phyloP scores from a whole-genome alignment of 2,888 invertebrate genomes.

The Epistrophe grossulariae region DNA sequence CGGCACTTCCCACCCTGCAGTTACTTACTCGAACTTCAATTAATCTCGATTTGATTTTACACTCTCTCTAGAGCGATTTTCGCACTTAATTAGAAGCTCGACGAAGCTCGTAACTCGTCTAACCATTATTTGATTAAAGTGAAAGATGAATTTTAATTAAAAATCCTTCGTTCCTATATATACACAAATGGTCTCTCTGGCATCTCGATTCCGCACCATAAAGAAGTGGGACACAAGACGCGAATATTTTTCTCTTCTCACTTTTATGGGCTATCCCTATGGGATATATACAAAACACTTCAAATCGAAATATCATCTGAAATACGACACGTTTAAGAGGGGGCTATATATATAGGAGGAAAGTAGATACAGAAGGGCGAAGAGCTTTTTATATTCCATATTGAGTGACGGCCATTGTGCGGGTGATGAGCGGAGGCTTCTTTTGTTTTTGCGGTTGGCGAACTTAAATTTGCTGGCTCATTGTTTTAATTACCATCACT shows the following conservation, averaged over 20 bases:
- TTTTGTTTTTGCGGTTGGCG: conserved; percentile 57
- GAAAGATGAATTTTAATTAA: conserved; percentile 84
- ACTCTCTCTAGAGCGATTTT: conserved; percentile 83
- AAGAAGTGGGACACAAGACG: conserved; percentile 46
- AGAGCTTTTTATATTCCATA: conserved; percentile 23
- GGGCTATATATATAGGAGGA: background rate
- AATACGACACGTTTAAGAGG: conserved; percentile 36
- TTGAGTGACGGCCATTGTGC: conserved; percentile 29
- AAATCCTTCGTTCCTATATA: conserved; percentile 78
- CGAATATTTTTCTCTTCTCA: background rate
- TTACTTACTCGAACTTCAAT: conserved; percentile 77
- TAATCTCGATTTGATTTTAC: conserved; percentile 83
- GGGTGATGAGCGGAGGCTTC: conserved; percentile 2
- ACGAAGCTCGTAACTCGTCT: conserved; percentile 73
- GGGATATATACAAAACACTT: conserved; percentile 67
- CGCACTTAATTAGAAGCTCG: conserved; percentile 83
- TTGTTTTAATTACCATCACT: conserved; percentile 70
- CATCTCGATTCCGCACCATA: conserved; percentile 36
- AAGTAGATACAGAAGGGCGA: no score
- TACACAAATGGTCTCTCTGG: background rate
- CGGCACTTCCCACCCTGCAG: background rate
- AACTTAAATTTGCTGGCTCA: conserved; percentile 73
- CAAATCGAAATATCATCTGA: conserved; percentile 74
- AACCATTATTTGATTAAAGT: conserved; percentile 83
- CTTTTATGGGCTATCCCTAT: background rate